Conservation (phyloP, 2,888 invertebrate genomes). For the Drosophila nigricruria region DNA sequence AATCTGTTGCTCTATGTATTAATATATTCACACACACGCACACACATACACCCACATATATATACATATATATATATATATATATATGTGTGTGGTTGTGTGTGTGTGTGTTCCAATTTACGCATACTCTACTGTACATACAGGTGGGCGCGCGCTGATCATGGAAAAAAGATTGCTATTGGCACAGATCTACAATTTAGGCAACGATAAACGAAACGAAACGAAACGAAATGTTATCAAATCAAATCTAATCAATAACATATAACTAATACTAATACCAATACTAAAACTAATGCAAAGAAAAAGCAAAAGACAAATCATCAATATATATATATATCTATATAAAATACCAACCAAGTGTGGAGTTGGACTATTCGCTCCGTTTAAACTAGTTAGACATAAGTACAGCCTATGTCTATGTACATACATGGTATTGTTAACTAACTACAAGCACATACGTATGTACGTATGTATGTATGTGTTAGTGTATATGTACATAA, state of each 20-base stretch:
- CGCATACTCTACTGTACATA: conserved; percentile 59
- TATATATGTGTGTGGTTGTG: conserved; percentile 21
- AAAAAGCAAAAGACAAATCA: not conserved
- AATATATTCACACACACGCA: conserved; percentile 16
- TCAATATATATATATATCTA: not conserved
- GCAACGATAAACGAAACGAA: conserved; percentile 20
- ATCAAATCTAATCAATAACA: not conserved
- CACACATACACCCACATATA: not conserved
- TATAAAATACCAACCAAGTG: conserved; percentile 22
- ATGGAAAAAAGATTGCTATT: conserved; percentile 80
- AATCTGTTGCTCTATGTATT: conserved; percentile 35
- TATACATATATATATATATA: not conserved
- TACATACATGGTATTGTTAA: conserved; percentile 31
- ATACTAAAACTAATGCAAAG: conserved; percentile 32
- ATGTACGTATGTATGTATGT: conserved; percentile 18
- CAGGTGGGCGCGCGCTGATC: conserved; percentile 50
- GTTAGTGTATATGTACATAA: conserved; percentile 34
- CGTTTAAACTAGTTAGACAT: conserved; percentile 17
- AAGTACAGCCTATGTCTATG: conserved; percentile 39
- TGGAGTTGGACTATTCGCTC: conserved; percentile 7
- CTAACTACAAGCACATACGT: conserved; percentile 1
- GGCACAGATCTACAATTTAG: conserved; percentile 79
- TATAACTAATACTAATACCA: conserved; percentile 5
- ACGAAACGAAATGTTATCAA: not conserved
- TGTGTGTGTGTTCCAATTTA: conserved; percentile 47